phyloP scores from a whole-genome alignment of 1,140 invertebrate species.

The Drosophila setifemur region DNA sequence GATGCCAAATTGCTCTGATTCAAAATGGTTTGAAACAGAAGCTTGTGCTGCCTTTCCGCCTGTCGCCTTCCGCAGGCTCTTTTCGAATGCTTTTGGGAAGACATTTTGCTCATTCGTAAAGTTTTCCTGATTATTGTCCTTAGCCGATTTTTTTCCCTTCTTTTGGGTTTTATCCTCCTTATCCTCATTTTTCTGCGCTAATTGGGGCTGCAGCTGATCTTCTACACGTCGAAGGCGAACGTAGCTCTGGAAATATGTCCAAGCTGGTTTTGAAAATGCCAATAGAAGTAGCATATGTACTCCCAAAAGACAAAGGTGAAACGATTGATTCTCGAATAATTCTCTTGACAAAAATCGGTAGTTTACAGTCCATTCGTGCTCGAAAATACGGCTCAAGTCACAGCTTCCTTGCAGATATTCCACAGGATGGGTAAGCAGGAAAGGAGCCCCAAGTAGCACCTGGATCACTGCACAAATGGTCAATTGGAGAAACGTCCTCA shows the following conservation, averaged over 20 bases:
- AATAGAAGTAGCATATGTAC: conserved; percentile 90
- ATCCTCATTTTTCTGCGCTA: conserved; percentile 84
- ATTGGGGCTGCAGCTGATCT: conserved; percentile 84
- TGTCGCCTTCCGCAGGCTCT: conserved; percentile 83
- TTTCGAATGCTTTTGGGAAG: conserved; percentile 85
- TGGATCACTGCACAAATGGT: conserved; percentile 92
- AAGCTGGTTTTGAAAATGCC: conserved; percentile 84
- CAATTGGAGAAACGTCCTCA: conserved; percentile 89
- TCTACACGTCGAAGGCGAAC: conserved; percentile 86
- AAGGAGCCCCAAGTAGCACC: conserved; percentile 90
- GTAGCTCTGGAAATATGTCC: conserved; percentile 86
- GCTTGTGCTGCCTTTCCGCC: conserved; percentile 38
- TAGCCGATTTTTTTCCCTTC: conserved; percentile 59
- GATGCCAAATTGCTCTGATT: conserved; percentile 83
- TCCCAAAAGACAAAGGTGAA: conserved; percentile 91
- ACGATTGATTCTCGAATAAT: conserved; percentile 91
- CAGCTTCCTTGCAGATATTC: conserved; percentile 96
- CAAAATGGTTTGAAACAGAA: conserved; percentile 3
- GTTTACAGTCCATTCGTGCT: conserved; percentile 99
- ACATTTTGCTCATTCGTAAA: conserved; percentile 84
- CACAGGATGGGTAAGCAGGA: conserved; percentile 91
- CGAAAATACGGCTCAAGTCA: conserved; percentile 96
- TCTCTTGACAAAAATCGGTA: conserved; percentile 94
- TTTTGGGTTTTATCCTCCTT: conserved; percentile 82
- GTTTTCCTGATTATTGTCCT: conserved; percentile 72